phyloP scores from a whole-genome alignment of 2,888 invertebrate species.

The Harpalus rufipes region DNA sequence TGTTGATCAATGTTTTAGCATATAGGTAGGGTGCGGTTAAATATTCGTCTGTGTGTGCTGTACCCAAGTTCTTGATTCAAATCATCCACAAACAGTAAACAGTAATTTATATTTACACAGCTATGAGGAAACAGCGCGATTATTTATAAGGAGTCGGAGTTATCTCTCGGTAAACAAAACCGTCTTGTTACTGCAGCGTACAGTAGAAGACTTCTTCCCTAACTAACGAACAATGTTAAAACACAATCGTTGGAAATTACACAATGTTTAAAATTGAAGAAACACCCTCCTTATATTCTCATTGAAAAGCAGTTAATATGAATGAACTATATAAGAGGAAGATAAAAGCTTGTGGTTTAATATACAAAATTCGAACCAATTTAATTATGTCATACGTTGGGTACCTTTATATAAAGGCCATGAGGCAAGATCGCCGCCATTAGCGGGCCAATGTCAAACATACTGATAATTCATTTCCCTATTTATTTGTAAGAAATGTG shows the following conservation, averaged over 20 bases:
- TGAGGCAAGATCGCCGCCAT: no score
- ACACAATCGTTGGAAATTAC: slow-evolving; percentile 53
- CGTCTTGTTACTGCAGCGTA: slow-evolving; percentile 53
- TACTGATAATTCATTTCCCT: no score
- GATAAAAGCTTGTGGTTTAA: no score
- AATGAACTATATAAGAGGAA: no score
- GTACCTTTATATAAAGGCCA: no score
- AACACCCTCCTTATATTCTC: slow-evolving; percentile 37
- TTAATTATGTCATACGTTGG: no score
- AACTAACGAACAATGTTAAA: slow-evolving; percentile 63
- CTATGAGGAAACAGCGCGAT: slow-evolving; percentile 71
- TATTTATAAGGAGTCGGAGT: slow-evolving; percentile 65
- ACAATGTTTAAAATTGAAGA: slow-evolving; percentile 50
- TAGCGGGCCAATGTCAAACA: no score
- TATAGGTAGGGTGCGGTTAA: background rate
- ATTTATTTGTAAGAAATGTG: no score
- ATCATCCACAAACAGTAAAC: slow-evolving; percentile 72
- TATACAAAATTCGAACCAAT: background rate
- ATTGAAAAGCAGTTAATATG: background rate
- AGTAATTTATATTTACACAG: slow-evolving; percentile 74
- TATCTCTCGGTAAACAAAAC: slow-evolving; percentile 60
- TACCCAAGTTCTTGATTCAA: slow-evolving; percentile 70
- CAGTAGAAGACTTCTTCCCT: slow-evolving; percentile 36
- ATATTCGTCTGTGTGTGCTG: slow-evolving; percentile 56
- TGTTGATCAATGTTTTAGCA: background rate